Evolutionary conservation across 2,888 invertebrate species (phyloP), one percentile per base, ranked within the genome.

Genomic region (Campoplex nolae): DNA sequence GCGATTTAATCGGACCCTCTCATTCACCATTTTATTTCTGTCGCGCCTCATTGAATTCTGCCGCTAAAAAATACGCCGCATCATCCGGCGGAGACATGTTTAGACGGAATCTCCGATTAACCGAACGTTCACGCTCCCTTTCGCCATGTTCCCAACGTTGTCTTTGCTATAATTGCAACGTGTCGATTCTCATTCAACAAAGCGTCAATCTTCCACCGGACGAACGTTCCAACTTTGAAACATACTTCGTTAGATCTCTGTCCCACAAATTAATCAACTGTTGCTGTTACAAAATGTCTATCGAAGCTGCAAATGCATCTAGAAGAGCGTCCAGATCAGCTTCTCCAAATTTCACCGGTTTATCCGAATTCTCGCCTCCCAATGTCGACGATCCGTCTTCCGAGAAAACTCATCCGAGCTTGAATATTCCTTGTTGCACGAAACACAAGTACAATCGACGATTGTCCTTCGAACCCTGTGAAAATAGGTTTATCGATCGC

Each of bases 151-250:
- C 75, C 8, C 87, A 83, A 65, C 89, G 84, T 48, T 93, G 93
- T 88, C 88, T 90, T 62, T 93, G 93, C 85, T 93, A 93, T 89
- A 93, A 93, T 83, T 93, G 93, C 89, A 93, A 92, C 88, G 92
- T 93, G 0, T 92, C 92, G 13, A 91, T 92, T 86, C 88, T 93
- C 87, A 93, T 93, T n/a, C 71, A 91, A 35, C 91, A 90, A 67
- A 93, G 93, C 82, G 87, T 90, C 45, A 91, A 92, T 56, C 89
- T 93, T 18, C 91, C 92, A 13, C 91, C 92, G 0, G 84, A 91
- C n/a, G 93, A 93, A 86, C 92, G 92, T 42, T 90, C 90, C 6
- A 92, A 93, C 67, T 92, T 93, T 35, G 90, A 90, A 56, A 90
- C 89, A 0, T 93, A 93, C 84, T 93, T 93, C 83, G 89, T 90